Percentiles rank a stretch among this genome's conserved stretches.
Evolutionary conservation across 2,888 invertebrate species (phyloP).

Genomic region (Pharmacophagus antenor): DNA sequence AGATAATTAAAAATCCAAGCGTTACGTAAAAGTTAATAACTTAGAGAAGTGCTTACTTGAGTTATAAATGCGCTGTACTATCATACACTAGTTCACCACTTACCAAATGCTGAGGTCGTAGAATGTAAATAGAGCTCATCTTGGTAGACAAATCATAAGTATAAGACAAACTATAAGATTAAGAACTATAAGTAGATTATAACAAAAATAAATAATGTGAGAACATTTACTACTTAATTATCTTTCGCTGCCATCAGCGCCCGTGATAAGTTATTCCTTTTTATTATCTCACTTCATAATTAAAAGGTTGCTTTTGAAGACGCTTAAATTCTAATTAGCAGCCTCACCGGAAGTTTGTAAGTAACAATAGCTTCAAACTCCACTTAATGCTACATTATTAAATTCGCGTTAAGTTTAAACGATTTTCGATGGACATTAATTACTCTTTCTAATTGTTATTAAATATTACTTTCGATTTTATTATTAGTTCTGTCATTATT

Average conservation of each 20-base stretch:
- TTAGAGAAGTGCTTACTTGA: too few relatives aligned
- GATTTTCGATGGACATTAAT: neutral
- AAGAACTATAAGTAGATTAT: too few relatives aligned
- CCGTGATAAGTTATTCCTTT: neutral
- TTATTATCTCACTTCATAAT: neutral
- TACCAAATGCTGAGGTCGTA: too few relatives aligned
- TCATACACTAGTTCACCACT: too few relatives aligned
- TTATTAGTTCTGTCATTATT: too few relatives aligned
- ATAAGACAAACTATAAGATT: too few relatives aligned
- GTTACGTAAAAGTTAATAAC: too few relatives aligned
- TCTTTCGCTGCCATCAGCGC: neutral
- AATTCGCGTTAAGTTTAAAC: neutral
- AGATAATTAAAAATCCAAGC: too few relatives aligned
- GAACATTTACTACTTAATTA: neutral
- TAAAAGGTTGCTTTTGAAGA: conserved; percentile 1
- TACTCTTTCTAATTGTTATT: neutral
- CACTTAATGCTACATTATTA: neutral
- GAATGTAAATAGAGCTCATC: too few relatives aligned
- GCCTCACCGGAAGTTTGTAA: neutral
- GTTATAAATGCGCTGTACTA: too few relatives aligned
- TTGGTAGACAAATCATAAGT: too few relatives aligned
- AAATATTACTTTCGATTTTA: neutral
- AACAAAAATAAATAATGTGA: too few relatives aligned
- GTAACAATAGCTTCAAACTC: conserved; percentile 3
- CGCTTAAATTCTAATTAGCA: conserved; percentile 1